Base-by-base conservation (phyloP, 2,797 vertebrate genomes). In the Taenioides sp. region DNA sequence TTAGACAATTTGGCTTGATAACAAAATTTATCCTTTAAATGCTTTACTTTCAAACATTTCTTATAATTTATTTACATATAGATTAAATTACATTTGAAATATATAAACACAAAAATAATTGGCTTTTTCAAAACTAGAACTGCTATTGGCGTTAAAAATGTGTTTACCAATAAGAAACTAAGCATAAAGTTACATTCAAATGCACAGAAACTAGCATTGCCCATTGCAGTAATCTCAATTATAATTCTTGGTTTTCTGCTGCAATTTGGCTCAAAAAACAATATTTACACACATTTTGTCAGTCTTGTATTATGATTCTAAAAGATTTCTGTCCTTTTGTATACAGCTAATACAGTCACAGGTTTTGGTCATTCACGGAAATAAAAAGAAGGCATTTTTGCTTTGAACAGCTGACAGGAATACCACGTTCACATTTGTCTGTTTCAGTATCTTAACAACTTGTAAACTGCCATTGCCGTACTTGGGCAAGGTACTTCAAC, bases 241-340 rank as follows among this genome's bases (percentile, higher is more conserved):
- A 11, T 37, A 7, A 14, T 12, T 65, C 34, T 65, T 49, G 63
- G 63, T 49, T 23, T 49, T 18, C 18, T 27, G 63, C 63, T 47
- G 62, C 37, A 16, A 2, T 64, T 65, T 65, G 63, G 63, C 63
- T 65, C 63, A 65, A 65, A 31, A 65, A 65, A 65, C 17, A 55
- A 7, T 28, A 25, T 49, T 25, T 47, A 43, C 62, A 47, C 31
- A 63, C 37, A 25, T 40, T 47, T 12, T 63, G 62, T 64, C 60
- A 65, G 63, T 65, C 43, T 16, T 16, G 16, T 5, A 16, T 43
- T 64, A 7, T n/a, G 22, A 57, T n/a, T 20, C 20, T 63, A 14
- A 18, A 61, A 20, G 17, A n/a, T 28, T 61, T 16, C 12, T 60
- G 27, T 17, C 31, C 18, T 18, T 37, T 37, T 40, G 34, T 10